Evolutionary conservation across 2,113 vertebrate genomes (phyloP), one percentile per base, ranked within the genome.

Genomic region (Anser cygnoides): DNA sequence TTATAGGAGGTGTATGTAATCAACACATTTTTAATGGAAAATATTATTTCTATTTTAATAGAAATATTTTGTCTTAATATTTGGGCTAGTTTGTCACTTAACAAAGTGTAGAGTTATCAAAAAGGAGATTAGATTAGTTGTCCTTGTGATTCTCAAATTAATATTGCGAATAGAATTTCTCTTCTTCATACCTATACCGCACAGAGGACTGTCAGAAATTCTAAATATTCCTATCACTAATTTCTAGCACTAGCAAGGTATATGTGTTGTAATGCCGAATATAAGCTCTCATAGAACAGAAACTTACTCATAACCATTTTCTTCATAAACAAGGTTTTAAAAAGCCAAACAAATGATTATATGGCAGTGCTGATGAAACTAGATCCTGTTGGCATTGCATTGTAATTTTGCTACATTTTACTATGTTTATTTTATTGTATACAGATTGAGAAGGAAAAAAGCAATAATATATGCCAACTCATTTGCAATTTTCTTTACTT

Each of bases 401-500:
- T 91, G 52, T 22, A 91, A n/a, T 84, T 89, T 87, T 61, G 18
- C 13, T 65, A 3, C 57, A 49, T 63, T 96, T 95, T 95, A 89
- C 29, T 82, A 75, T 59, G 72, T 52, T 95, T 92, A 67, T 96
- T 97, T 90, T 87, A 95, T 87, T 87, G 58, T 93, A 89, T 82
- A 78, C 70, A 93, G 92, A 93, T 72, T 74, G 68, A 79, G 81
- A 65, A 50, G 70, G 28, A 68, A 87, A 67, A 90, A 78, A 67
- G 39, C 73, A 89, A 68, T 88, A 93, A 90, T 89, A 87, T 68
- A 92, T 84, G 26, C 77, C 66, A 93, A 78, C 18, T 92, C 61
- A 91, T 87, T 89, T 96, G 39, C 87, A 95, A 65, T 95, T 96
- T 91, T 78, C 59, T 92, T 78, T 92, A 13, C 50, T 96, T 94